Evolutionary conservation across 2,113 vertebrate genomes (phyloP).

Genomic region (Abramis brama): DNA sequence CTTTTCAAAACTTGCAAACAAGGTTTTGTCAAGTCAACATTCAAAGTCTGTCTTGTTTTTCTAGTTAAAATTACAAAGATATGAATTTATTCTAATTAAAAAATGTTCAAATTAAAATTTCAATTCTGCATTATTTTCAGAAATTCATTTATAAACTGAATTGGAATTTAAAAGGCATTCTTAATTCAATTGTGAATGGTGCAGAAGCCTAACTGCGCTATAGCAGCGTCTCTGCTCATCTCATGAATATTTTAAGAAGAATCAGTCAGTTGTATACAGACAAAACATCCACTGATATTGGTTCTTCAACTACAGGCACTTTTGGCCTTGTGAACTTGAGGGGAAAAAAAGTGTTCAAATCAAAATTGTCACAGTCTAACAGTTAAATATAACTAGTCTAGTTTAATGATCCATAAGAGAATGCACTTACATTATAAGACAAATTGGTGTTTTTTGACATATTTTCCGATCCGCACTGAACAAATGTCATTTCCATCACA

Average conservation of each 20-base stretch:
- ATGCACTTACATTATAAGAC: too few relatives aligned
- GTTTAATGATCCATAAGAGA: too few relatives aligned
- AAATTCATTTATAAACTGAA: neutral
- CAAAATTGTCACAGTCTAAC: too few relatives aligned
- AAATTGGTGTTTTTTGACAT: too few relatives aligned
- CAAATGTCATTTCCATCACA: too few relatives aligned
- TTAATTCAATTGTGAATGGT: neutral
- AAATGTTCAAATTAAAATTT: neutral
- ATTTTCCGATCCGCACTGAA: too few relatives aligned
- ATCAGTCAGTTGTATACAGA: neutral
- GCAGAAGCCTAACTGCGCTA: neutral
- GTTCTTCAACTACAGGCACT: too few relatives aligned
- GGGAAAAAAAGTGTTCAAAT: too few relatives aligned
- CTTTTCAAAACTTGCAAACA: neutral
- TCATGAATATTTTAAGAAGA: neutral
- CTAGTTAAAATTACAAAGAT: neutral
- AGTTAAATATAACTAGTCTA: too few relatives aligned
- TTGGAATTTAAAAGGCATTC: neutral
- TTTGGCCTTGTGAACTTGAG: too few relatives aligned
- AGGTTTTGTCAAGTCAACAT: neutral
- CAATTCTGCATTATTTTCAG: neutral
- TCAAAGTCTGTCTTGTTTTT: neutral
- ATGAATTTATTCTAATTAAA: neutral
- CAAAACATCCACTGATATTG: constrained; percentile 7
- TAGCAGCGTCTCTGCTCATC: neutral